Base-by-base conservation (phyloP, 2,888 invertebrate genomes). In the Loripinus fragilis region DNA sequence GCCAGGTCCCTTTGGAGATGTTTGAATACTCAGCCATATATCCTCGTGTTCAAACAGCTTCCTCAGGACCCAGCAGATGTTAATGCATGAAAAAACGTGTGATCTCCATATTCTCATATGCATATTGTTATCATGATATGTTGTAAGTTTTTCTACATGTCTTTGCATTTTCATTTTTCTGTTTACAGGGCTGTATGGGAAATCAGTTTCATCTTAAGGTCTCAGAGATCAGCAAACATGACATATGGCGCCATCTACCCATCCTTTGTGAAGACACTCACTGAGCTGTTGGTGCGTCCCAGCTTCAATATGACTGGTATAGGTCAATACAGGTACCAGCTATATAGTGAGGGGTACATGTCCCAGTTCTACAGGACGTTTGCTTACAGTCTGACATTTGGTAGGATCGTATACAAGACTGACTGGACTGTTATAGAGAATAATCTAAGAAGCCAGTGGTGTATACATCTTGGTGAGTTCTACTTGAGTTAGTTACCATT, bases 221-320 rank as follows among this genome's bases (percentile, higher is more conserved):
- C 72, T 23, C 38, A 35, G 20, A 52, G 48, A 25, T 35, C 64
- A 23, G 70, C 41, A 15, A 42, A 38, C 20, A 10, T 0, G 0
- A 12, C 30, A 8, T 74, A 25, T 48, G 28, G 50, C 17, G 30
- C 66, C 7, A 70, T 83, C 12, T 64, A 81, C 20, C 80, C 86
- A 5, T 30, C 65, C 10, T 87, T 85, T 79, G 85, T 84, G n/a
- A 74, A 60, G 25, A 45, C 71, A 10, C 71, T 86, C 60, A 82
- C 79, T 8, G 82, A 83, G 52, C 50, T 72, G 12, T 38, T 84
- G 35, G 67, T 87, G 8, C 70, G 74, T 15, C 50, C 55, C 41
- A 72, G 50, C 38, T 45, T 67, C 42, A 25, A 12, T 41, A 23
- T 67, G 67, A 67, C 42, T 45, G 74, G 78, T 30, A 12, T 76